Evolutionary conservation across 2,888 invertebrate genomes (phyloP).

Genomic region (Harpalus rufipes): DNA sequence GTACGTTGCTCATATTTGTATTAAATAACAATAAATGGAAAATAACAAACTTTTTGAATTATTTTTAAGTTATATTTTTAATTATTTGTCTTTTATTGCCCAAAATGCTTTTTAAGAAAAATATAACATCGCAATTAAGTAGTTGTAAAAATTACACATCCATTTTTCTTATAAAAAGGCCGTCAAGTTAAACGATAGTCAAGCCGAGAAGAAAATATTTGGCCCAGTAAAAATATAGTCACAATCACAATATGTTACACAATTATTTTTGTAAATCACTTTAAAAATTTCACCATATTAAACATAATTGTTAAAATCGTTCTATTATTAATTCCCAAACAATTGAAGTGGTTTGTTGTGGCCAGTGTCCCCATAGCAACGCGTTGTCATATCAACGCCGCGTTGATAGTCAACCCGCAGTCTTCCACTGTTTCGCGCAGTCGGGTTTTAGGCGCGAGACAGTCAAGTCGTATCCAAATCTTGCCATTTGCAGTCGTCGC

Average conservation of each 20-base stretch:
- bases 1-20: slow-evolving; percentile 55
- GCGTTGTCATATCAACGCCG: slow-evolving; percentile 17
- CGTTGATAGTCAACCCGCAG: slow-evolving; percentile 20
- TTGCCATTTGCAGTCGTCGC: slow-evolving; percentile 10
- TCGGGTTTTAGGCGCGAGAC: slow-evolving; percentile 36
- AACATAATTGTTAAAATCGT: not conserved
- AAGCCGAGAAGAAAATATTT: too few species aligned
- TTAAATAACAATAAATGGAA: slow-evolving; percentile 46
- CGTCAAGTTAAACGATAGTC: too few species aligned
- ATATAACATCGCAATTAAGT: too few species aligned
- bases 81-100: too few species aligned
- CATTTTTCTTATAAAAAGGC: too few species aligned
- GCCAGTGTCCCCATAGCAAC: slow-evolving; percentile 15
- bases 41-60: slow-evolving; percentile 8
- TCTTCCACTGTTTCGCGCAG: slow-evolving; percentile 33
- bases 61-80: too few species aligned
- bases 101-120: too few species aligned
- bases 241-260: not conserved
- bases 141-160: too few species aligned
- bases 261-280: not conserved
- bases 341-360: slow-evolving; percentile 11
- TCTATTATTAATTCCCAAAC: not conserved
- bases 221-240: not conserved
- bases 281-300: not conserved
- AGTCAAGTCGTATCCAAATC: not conserved